A percentile compares a stretch with the other conserved stretches of the same genome.
Evolutionary conservation across 2,888 invertebrate species (phyloP).

Genomic region (Erebia aethiops): DNA sequence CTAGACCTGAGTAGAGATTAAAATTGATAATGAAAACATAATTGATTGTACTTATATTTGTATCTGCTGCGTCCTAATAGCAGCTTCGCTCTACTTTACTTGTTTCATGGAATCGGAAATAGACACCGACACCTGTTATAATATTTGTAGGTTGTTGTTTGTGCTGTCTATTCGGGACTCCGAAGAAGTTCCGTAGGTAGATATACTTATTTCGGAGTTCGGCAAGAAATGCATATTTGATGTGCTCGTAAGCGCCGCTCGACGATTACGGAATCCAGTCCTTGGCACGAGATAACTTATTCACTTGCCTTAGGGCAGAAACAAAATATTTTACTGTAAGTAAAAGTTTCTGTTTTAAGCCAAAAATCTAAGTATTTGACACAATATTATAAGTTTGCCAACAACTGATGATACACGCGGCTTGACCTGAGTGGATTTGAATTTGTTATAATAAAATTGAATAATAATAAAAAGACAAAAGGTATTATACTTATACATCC

Average conservation of each 20-base stretch:
- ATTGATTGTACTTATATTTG: too few relatives aligned
- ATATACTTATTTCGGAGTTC: background rate
- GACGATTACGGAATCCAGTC: constrained; percentile 11
- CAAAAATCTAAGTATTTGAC: too few relatives aligned
- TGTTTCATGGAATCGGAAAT: background rate
- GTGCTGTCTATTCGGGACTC: constrained; percentile 2
- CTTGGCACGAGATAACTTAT: background rate
- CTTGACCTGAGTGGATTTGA: too few relatives aligned
- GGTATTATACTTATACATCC: too few relatives aligned
- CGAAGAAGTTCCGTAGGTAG: background rate
- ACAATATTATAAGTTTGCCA: too few relatives aligned
- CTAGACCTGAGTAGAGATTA: too few relatives aligned
- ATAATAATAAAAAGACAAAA: too few relatives aligned
- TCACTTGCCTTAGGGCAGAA: background rate
- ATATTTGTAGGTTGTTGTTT: background rate
- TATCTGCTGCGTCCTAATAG: background rate
- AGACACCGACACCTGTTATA: constrained; percentile 2
- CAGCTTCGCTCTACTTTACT: background rate
- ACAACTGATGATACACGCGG: too few relatives aligned
- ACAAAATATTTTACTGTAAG: too few relatives aligned
- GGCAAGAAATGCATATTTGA: constrained; percentile 15
- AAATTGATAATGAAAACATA: too few relatives aligned
- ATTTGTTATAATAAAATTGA: too few relatives aligned
- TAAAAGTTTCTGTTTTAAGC: too few relatives aligned
- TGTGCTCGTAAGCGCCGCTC: background rate